Evolutionary conservation across 2,888 invertebrate species (phyloP).

Genomic region (Hesperia comma): DNA sequence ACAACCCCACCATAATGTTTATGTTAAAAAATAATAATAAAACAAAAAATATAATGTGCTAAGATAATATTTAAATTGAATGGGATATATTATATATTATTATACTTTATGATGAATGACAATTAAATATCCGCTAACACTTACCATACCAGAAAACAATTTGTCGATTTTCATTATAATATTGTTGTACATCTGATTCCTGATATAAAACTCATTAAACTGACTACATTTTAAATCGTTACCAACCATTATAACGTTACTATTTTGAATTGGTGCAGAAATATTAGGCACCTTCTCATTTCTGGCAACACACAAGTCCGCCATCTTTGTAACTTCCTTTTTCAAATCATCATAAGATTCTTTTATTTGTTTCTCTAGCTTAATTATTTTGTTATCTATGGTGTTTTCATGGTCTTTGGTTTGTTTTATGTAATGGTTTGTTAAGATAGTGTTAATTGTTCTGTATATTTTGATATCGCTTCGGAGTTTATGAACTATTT

Average conservation of each 20-base stretch:
- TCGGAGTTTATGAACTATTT: constrained; percentile 70
- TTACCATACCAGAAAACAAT: constrained; percentile 75
- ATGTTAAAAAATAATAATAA: too few relatives aligned
- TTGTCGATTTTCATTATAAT: constrained; percentile 77
- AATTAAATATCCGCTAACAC: constrained; percentile 45
- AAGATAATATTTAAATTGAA: too few relatives aligned
- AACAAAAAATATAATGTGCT: too few relatives aligned
- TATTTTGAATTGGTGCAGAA: constrained; percentile 64
- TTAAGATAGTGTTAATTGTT: constrained; percentile 76
- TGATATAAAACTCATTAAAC: constrained; percentile 62
- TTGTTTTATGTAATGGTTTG: constrained; percentile 75
- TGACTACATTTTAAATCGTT: constrained; percentile 65
- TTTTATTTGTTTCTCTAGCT: constrained; percentile 66
- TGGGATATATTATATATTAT: too few relatives aligned
- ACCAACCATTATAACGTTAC: constrained; percentile 67
- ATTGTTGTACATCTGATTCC: constrained; percentile 72
- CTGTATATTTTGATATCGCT: constrained; percentile 78
- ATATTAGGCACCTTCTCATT: constrained; percentile 50
- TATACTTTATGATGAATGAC: too few relatives aligned
- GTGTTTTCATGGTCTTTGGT: constrained; percentile 69
- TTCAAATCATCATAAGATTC: constrained; percentile 69
- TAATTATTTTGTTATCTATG: constrained; percentile 67
- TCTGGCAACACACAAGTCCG: constrained; percentile 57
- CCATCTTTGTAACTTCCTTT: constrained; percentile 61
- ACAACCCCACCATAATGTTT: too few relatives aligned